Percentiles rank a stretch among this genome's conserved stretches.
Conservation (phyloP, 2,888 invertebrate genomes). For the Plutella xylostella region DNA sequence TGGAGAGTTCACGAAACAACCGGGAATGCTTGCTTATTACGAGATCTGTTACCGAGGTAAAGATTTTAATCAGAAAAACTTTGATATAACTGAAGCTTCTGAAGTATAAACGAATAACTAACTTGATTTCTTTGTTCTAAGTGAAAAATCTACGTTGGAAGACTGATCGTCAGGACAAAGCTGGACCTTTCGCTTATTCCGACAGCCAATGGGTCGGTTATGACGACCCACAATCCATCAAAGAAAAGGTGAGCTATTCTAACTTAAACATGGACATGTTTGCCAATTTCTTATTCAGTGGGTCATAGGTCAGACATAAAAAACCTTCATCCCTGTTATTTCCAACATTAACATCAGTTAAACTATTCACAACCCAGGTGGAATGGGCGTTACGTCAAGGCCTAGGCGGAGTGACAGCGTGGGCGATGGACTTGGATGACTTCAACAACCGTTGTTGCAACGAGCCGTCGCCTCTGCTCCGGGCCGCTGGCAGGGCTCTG, state of each 20-base stretch:
- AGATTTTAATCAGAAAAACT: not conserved
- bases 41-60: slow-evolving; percentile 81
- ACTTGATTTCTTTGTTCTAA: too few relatives aligned
- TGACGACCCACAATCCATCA: slow-evolving; percentile 83
- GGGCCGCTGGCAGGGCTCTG: slow-evolving; percentile 81
- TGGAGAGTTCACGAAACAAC: slow-evolving; percentile 86
- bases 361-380: slow-evolving; percentile 51
- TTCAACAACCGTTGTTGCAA: slow-evolving; percentile 86
- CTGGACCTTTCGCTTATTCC: slow-evolving; percentile 82
- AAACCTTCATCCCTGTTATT: not conserved
- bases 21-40: slow-evolving; percentile 89
- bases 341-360: not conserved
- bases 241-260: slow-evolving; percentile 70
- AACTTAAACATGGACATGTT: not conserved
- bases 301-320: not conserved
- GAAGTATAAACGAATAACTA: too few relatives aligned
- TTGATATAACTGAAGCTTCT: too few relatives aligned
- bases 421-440: slow-evolving; percentile 91
- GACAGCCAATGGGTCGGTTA: slow-evolving; percentile 92
- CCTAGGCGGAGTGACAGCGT: slow-evolving; percentile 85
- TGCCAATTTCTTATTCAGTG: not conserved
- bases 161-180: slow-evolving; percentile 68
- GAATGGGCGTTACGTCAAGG: slow-evolving; percentile 79
- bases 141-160: slow-evolving; percentile 77
- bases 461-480: slow-evolving; percentile 82